A percentile compares a stretch with the other conserved stretches of the same genome.
Evolutionary conservation across 2,797 vertebrate species (phyloP).

Genomic region (Ceyx erithaca): DNA sequence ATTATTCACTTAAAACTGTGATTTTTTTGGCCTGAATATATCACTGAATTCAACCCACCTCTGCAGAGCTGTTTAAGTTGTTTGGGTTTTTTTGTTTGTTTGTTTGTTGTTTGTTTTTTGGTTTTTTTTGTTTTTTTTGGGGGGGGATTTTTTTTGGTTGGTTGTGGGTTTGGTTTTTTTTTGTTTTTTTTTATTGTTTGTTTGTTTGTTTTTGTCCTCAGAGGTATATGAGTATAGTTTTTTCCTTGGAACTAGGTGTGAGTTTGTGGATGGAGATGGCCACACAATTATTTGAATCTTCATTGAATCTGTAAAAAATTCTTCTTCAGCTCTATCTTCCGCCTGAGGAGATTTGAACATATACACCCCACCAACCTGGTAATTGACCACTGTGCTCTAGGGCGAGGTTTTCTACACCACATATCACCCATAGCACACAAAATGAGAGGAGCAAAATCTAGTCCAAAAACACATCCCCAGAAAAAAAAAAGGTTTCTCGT

Average conservation of each 20-base stretch:
- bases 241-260: background rate
- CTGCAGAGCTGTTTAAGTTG: background rate
- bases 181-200: too few relatives aligned
- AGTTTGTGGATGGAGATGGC: background rate
- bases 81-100: background rate
- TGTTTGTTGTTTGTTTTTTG: too few relatives aligned
- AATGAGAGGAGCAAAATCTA: background rate
- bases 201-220: background rate
- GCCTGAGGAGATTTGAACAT: background rate
- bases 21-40: slow-evolving; percentile 44
- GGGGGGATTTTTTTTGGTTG: too few relatives aligned
- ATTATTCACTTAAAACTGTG: slow-evolving; percentile 31
- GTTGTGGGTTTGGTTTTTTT: too few relatives aligned
- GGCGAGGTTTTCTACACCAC: background rate
- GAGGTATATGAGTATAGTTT: background rate
- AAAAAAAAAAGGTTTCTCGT: background rate
- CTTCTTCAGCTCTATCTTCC: background rate
- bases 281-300: rapidly evolving
- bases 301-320: background rate
- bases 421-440: rapidly evolving
- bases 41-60: background rate
- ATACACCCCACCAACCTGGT: background rate
- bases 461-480: background rate
- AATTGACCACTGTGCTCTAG: too few relatives aligned
- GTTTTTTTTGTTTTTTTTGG: too few relatives aligned